Percentiles rank a stretch among this genome's conserved stretches.
phyloP scores from a whole-genome alignment of 2,797 vertebrate species.

The Protosalanx chinensis region DNA sequence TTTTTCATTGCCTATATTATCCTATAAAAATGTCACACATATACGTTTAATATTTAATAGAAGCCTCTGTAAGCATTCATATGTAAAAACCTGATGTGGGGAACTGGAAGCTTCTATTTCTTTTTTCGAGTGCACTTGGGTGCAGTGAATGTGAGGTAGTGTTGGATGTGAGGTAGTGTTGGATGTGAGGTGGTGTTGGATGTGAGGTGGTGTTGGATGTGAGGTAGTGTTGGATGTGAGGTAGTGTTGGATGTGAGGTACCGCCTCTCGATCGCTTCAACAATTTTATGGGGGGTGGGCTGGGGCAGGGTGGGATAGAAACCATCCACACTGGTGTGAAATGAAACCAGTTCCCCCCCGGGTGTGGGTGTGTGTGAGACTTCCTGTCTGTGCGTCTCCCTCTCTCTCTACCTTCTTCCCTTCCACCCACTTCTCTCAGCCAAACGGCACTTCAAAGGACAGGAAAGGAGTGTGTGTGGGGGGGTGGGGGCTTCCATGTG shows the following conservation, averaged over 20 bases:
- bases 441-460: constrained; percentile 52
- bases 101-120: background rate
- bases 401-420: constrained; percentile 25
- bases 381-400: constrained; percentile 8
- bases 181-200: too few relatives aligned
- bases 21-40: too few relatives aligned
- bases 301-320: too few relatives aligned
- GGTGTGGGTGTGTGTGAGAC: background rate
- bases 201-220: too few relatives aligned
- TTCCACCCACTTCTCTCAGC: constrained; percentile 26
- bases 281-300: constrained; percentile 55
- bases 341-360: constrained; percentile 53
- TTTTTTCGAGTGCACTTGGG: too few relatives aligned
- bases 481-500: too few relatives aligned
- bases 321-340: constrained; percentile 50
- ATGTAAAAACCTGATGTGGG: background rate
- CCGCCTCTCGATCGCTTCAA: constrained; percentile 64
- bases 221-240: too few relatives aligned
- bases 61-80: too few relatives aligned
- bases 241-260: constrained; percentile 13
- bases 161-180: too few relatives aligned
- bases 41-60: too few relatives aligned
- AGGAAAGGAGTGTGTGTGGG: constrained; percentile 27
- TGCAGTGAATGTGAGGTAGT: too few relatives aligned
- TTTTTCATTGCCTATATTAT: too few relatives aligned